Base-by-base conservation (phyloP, 2,113 vertebrate species). In the Myotis yumanensis region DNA sequence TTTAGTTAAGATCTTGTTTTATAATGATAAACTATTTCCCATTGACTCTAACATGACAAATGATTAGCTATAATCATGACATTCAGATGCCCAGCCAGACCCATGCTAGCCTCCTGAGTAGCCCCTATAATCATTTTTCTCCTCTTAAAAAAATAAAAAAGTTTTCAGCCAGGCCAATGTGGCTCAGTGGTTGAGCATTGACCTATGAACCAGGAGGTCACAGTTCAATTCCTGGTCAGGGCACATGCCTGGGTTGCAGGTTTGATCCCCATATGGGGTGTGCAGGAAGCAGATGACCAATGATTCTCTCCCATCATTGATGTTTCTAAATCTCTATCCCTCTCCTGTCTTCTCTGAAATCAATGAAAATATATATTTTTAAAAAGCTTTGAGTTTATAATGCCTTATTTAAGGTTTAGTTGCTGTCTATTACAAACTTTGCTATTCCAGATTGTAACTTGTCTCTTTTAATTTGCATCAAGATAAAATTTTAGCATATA, bases 401-500 rank as follows among this genome's bases (percentile, higher is more conserved):
- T 46, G 23, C 28, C 25, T 18, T 97, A 51, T 30, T 94, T 93
- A 72, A 68, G n/a, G 17, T 54, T 87, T 48, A 75, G 46, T 32
- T 88, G 25, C 14, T 90, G 30, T 88, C 35, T 22, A 59, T 94
- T 83, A 77, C 48, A 68, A 87, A 94, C n/a, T 89, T 85, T 81
- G 71, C 35, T 82, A 64, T 82, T 92, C 25, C 35, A 54, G 23
- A 91, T 89, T 89, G 91, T 62, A 90, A 6, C 46, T 77, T 84
- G 80, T 94, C 69, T 81, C 5, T 43, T 93, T 88, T 93, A 64
- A 89, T 83, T 96, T 96, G 46, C 72, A 90, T 82, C 46, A 95
- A 76, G n/a, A 94, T n/a, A 91, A 93, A 95, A 86, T 86, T 86
- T 97, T 90, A 87, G 51, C 8, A 11, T 72, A 87, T 90, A 80